phyloP scores from a whole-genome alignment of 2,113 vertebrate species.

The Baryphthengus martii region DNA sequence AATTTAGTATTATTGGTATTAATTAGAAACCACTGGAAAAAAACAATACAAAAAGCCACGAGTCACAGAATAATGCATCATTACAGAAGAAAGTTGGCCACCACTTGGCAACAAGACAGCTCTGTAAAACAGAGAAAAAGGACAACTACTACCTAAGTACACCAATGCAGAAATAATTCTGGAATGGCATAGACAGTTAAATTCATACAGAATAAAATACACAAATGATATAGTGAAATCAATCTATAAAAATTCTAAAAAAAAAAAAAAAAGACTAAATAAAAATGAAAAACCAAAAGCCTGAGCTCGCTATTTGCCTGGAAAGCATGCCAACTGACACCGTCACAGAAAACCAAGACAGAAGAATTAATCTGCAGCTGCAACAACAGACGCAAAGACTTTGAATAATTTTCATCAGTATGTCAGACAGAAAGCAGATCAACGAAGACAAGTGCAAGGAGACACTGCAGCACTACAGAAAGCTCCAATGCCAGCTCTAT shows the following conservation, averaged over 20 bases:
- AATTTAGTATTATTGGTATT: background rate
- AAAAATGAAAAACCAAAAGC: background rate
- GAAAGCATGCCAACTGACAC: background rate
- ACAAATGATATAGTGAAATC: background rate
- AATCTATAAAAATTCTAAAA: background rate
- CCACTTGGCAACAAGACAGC: background rate
- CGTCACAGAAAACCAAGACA: background rate
- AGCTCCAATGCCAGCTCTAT: background rate
- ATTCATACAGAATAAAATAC: background rate
- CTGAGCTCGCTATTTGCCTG: background rate
- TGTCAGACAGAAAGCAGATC: background rate
- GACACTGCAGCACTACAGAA: background rate
- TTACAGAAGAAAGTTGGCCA: background rate
- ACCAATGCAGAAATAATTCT: background rate
- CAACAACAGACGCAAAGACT: background rate
- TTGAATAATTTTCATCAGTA: background rate
- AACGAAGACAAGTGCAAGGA: background rate
- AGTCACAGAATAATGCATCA: background rate
- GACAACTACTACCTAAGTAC: background rate
- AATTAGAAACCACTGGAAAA: background rate
- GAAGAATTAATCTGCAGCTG: background rate
- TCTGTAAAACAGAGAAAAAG: background rate
- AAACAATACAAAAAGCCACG: background rate
- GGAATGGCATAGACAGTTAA: background rate
- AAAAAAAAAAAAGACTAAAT: too few relatives aligned